Conservation (phyloP, 2,888 invertebrate genomes). For the Tetragonula carbonaria region DNA sequence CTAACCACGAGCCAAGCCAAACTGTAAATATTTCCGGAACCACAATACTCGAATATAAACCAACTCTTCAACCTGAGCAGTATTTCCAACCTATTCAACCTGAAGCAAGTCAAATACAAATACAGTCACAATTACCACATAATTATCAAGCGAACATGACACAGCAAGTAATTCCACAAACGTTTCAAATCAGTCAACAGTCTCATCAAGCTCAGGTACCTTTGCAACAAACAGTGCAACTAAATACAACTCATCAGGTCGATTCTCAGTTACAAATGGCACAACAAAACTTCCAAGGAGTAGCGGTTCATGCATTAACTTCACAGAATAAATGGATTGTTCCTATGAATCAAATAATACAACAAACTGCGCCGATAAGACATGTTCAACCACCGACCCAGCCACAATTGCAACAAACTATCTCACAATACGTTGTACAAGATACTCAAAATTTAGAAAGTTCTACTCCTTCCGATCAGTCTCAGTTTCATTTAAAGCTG, state of each 20-base stretch:
- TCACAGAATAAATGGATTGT: conserved; percentile 66
- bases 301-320: conserved; percentile 47
- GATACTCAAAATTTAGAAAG: conserved; percentile 62
- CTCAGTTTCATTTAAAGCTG: conserved; percentile 75
- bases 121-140: conserved; percentile 68
- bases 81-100: conserved; percentile 82
- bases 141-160: conserved; percentile 66
- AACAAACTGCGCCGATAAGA: conserved; percentile 68
- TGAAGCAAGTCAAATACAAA: conserved; percentile 73
- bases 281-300: conserved; percentile 60
- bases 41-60: conserved; percentile 60
- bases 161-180: conserved; percentile 67
- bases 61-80: conserved; percentile 76
- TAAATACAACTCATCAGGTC: conserved; percentile 55
- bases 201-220: conserved; percentile 62
- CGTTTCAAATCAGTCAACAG: conserved; percentile 63
- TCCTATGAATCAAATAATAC: conserved; percentile 58
- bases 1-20: conserved; percentile 71
- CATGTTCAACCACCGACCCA: conserved; percentile 65
- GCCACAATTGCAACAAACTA: conserved; percentile 57
- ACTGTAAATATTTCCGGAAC: conserved; percentile 48
- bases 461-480: conserved; percentile 64
- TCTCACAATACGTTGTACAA: conserved; percentile 57
- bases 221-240: conserved; percentile 59
- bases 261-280: conserved; percentile 64